Evolutionary conservation across 2,113 vertebrate species (phyloP).

Genomic region (Mola mola): DNA sequence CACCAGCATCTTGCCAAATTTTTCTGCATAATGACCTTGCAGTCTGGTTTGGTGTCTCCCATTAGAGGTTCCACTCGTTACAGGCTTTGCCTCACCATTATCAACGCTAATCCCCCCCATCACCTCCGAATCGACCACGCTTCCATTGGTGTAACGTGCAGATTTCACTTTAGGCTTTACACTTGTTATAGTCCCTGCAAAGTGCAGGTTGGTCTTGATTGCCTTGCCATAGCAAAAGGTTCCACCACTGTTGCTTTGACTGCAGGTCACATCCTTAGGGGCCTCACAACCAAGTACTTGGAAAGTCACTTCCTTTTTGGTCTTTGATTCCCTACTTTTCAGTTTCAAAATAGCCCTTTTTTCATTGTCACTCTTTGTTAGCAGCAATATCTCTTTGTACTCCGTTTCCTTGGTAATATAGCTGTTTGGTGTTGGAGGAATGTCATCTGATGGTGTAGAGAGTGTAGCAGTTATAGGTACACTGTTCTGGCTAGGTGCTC

Average conservation of each 20-base stretch:
- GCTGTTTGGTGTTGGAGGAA: constrained; percentile 50
- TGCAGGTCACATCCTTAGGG: constrained; percentile 59
- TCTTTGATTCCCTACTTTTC: constrained; percentile 72
- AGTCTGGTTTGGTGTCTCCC: constrained; percentile 24
- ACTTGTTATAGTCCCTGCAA: constrained; percentile 40
- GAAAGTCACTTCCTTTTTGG: constrained; percentile 82
- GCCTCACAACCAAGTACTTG: constrained; percentile 66
- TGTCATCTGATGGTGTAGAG: constrained; percentile 39
- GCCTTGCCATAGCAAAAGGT: constrained; percentile 63
- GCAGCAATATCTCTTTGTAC: constrained; percentile 42
- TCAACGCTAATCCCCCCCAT: constrained; percentile 79
- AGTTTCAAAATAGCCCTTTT: constrained; percentile 74
- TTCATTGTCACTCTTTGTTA: constrained; percentile 65
- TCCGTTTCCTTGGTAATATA: constrained; percentile 48
- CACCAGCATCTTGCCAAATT: constrained; percentile 32
- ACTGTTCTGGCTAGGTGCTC: constrained; percentile 42
- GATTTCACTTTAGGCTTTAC: constrained; percentile 52
- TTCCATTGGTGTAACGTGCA: constrained; percentile 76
- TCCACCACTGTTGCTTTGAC: constrained; percentile 45
- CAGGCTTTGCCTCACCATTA: constrained; percentile 44
- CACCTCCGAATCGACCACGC: constrained; percentile 79
- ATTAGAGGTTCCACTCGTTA: neutral
- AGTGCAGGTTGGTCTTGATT: constrained; percentile 71
- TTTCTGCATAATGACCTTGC: constrained; percentile 44
- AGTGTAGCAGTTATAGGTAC: constrained; percentile 41